phyloP scores from a whole-genome alignment of 2,888 invertebrate genomes.

The Gandaritis pyraliata region DNA sequence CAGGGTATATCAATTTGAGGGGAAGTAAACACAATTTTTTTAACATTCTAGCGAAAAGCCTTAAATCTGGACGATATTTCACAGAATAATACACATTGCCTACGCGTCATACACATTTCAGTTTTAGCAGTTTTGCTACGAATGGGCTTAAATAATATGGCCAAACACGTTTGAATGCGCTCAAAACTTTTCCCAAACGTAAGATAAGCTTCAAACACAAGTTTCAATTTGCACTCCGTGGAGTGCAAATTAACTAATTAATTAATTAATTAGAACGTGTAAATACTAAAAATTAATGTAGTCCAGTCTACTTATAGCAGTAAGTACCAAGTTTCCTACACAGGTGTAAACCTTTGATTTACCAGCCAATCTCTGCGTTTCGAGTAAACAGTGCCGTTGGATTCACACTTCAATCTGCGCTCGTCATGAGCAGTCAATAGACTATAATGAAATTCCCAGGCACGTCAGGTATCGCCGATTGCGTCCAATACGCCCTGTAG shows the following conservation, averaged over 20 bases:
- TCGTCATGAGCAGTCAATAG: constrained; percentile 70
- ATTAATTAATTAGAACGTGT: constrained; percentile 22
- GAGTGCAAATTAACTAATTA: too few species aligned
- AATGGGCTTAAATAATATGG: too few species aligned
- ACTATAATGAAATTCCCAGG: constrained; percentile 77
- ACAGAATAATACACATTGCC: too few species aligned
- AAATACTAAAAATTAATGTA: constrained; percentile 10
- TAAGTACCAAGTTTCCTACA: not conserved
- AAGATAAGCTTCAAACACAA: constrained; percentile 3
- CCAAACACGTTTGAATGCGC: not conserved
- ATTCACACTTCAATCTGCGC: constrained; percentile 57
- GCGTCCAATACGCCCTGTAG: constrained; percentile 76
- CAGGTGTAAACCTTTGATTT: constrained; percentile 8
- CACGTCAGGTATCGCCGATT: constrained; percentile 78
- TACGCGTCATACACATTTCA: too few species aligned
- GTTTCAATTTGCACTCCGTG: constrained; percentile 26
- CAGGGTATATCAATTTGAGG: too few species aligned
- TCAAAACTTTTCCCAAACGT: constrained; percentile 4
- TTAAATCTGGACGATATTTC: too few species aligned
- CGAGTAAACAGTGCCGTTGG: constrained; percentile 23
- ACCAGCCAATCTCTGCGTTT: constrained; percentile 29
- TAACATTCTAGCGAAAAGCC: too few species aligned
- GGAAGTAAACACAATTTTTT: too few species aligned
- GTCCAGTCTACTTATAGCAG: not conserved
- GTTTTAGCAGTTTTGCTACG: too few species aligned